phyloP scores from a whole-genome alignment of 2,797 vertebrate genomes.

The Aldrovandia affinis region DNA sequence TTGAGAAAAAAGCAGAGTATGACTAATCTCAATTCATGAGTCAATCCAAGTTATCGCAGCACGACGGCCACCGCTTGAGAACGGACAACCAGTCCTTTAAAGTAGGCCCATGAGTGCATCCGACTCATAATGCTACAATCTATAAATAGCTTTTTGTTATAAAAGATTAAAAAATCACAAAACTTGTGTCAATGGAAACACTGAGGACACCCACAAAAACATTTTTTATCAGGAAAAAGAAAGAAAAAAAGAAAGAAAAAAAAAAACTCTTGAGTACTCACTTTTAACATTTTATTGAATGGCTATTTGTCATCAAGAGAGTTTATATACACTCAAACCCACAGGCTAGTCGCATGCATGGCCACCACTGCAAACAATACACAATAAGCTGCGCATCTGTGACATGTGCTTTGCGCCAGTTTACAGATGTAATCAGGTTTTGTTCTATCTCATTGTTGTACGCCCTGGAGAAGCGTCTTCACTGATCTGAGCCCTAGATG shows the following conservation, averaged over 20 bases:
- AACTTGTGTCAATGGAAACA: no score
- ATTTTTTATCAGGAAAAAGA: not conserved
- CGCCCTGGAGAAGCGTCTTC: not conserved
- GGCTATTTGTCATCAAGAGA: not conserved
- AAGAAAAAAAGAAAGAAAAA: no score
- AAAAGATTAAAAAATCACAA: conserved; percentile 46
- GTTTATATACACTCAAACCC: not conserved
- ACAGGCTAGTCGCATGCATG: not conserved
- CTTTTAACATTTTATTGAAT: no score
- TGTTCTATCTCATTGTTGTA: not conserved
- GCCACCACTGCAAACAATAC: not conserved
- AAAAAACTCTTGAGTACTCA: no score
- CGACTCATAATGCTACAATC: conserved; percentile 64
- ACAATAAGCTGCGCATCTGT: not conserved
- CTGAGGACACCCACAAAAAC: not conserved
- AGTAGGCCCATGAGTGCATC: conserved; percentile 35
- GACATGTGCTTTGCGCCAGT: not conserved
- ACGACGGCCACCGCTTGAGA: conserved; percentile 47
- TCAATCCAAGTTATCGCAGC: conserved; percentile 55
- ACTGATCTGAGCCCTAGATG: not conserved
- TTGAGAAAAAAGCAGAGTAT: conserved; percentile 44
- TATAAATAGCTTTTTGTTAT: conserved; percentile 60
- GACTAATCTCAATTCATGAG: conserved; percentile 60
- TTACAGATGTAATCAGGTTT: not conserved
- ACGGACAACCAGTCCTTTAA: conserved; percentile 43